Conservation (phyloP, 2,797 vertebrate genomes). For the Phaenicophaeus curvirostris region DNA sequence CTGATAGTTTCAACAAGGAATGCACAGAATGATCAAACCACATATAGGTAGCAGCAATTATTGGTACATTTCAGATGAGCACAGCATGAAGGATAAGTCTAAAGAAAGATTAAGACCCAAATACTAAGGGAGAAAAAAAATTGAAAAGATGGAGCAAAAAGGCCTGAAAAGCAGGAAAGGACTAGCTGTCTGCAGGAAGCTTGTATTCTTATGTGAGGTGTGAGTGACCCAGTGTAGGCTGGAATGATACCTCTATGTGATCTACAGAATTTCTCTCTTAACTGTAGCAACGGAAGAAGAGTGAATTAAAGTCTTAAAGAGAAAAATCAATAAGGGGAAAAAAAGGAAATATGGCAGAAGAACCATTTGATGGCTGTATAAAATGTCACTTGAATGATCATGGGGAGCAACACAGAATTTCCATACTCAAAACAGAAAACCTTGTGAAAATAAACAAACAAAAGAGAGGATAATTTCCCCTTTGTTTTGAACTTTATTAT, state of each 20-base stretch:
- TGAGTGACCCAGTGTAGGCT: conserved; percentile 72
- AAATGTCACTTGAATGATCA: conserved; percentile 30
- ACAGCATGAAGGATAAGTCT: conserved; percentile 73
- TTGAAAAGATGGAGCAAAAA: conserved; percentile 68
- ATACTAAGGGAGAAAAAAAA: conserved; percentile 67
- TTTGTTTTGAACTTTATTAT: background rate
- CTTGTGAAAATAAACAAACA: background rate
- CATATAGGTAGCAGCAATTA: conserved; percentile 77
- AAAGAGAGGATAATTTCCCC: background rate
- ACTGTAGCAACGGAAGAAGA: conserved; percentile 71
- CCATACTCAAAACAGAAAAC: background rate
- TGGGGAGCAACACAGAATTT: conserved; percentile 50
- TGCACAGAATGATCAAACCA: conserved; percentile 74
- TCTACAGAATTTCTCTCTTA: conserved; percentile 76
- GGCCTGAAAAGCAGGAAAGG: conserved; percentile 71
- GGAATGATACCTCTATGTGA: conserved; percentile 75
- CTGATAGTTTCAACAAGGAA: conserved; percentile 68
- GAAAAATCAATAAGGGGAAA: conserved; percentile 75
- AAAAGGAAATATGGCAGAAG: conserved; percentile 58
- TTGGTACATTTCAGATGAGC: conserved; percentile 78
- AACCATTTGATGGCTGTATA: conserved; percentile 55
- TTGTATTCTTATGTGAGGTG: conserved; percentile 70
- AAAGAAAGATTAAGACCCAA: conserved; percentile 79
- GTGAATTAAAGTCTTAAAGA: conserved; percentile 80
- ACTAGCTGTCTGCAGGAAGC: conserved; percentile 75